These are phyloP conservation scores for Brachypodius melanocephalos DNA, from an alignment of 2,113 vertebrate genomes.

Conservation along the genomic window DNA sequence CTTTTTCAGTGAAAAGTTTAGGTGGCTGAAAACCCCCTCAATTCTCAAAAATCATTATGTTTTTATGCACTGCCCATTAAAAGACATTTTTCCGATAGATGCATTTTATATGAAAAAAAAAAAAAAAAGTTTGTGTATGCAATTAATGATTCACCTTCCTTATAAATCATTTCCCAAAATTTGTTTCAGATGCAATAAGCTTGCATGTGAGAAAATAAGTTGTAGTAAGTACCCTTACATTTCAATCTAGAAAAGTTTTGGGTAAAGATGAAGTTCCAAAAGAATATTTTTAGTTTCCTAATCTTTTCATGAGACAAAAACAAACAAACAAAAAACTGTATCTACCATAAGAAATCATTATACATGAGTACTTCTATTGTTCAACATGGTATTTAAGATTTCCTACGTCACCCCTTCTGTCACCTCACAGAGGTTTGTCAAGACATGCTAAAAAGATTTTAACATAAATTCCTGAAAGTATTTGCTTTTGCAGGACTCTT, in stretches of 20 bases:
- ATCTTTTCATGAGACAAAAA: background rate
- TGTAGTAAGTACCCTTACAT: background rate
- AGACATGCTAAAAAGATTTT: rapidly evolving
- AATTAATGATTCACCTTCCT: background rate
- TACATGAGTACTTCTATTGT: background rate
- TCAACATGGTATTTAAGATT: rapidly evolving
- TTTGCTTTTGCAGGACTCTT: background rate
- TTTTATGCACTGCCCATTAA: background rate
- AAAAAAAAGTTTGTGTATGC: background rate
- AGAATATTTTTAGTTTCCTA: background rate
- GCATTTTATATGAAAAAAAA: background rate
- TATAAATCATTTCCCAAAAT: background rate
- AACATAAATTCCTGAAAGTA: background rate
- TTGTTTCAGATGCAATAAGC: background rate
- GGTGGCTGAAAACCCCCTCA: background rate
- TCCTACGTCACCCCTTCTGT: background rate
- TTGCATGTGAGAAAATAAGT: background rate
- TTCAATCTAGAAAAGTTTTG: background rate
- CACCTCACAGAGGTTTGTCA: background rate
- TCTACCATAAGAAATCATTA: background rate
- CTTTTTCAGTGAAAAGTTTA: background rate
- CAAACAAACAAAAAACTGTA: background rate
- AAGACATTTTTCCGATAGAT: background rate
- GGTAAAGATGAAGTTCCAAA: background rate
- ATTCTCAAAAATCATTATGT: background rate